These are phyloP conservation scores for Pimephales promelas DNA, from an alignment of 2,113 vertebrate species.

Conservation along the genomic window DNA sequence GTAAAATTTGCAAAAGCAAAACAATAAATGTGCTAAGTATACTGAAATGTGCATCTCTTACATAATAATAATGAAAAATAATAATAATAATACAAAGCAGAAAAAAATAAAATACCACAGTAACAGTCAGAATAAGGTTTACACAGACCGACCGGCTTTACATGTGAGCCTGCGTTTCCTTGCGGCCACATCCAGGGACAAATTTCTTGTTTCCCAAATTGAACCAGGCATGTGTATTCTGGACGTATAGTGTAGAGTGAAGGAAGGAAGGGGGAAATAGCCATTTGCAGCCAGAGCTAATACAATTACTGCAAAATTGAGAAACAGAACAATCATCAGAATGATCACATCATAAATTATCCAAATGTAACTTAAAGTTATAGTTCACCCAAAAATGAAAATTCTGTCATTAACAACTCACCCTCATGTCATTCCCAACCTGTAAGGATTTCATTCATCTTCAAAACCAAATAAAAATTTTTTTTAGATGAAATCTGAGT, in stretches of 20 bases:
- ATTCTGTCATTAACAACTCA: too few species aligned
- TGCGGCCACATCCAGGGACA: conserved; percentile 54
- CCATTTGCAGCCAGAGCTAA: conserved; percentile 58
- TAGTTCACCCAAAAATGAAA: too few species aligned
- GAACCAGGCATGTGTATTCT: conserved; percentile 39
- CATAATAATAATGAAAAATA: conserved; percentile 34
- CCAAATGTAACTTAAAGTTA: neutral
- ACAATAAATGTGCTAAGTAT: neutral
- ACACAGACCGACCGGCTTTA: neutral
- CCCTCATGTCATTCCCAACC: too few species aligned
- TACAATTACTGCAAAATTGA: conserved; percentile 70
- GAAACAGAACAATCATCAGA: conserved; percentile 50
- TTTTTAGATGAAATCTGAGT: too few species aligned
- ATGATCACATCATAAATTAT: neutral
- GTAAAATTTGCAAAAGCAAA: conserved; percentile 47
- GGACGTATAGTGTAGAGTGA: conserved; percentile 47
- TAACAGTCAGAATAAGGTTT: neutral
- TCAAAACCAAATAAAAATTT: too few species aligned
- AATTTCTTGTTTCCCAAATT: conserved; percentile 39
- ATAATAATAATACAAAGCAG: neutral
- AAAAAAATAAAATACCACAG: conserved; percentile 23
- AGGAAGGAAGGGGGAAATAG: conserved; percentile 40
- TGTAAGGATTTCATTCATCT: too few species aligned
- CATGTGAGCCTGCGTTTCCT: conserved; percentile 34
- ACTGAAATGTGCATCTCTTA: conserved; percentile 42